A percentile compares a stretch with the other conserved stretches of the same genome.
Conservation (phyloP, 2,113 vertebrate genomes). For the Amphilophus citrinellus region DNA sequence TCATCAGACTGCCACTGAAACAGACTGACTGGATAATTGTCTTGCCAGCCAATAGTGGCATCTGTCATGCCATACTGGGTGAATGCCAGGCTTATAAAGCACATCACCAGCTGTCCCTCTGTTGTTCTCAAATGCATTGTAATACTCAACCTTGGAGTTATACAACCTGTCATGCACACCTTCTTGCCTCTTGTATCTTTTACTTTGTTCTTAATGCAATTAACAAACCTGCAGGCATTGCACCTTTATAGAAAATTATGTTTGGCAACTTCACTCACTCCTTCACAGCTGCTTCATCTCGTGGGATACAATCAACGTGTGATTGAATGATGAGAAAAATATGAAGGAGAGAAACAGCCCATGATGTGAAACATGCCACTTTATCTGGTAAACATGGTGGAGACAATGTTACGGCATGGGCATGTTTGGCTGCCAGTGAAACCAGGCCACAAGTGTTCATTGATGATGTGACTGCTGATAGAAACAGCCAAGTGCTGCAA, state of each 20-base stretch:
- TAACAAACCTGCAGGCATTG: not conserved
- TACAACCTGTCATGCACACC: not conserved
- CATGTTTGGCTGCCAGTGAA: not conserved
- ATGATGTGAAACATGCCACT: not conserved
- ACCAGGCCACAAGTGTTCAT: not conserved
- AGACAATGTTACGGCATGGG: not conserved
- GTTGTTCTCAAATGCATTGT: conserved; percentile 7
- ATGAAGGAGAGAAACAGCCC: not conserved
- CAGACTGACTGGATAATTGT: not conserved
- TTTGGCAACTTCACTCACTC: not conserved
- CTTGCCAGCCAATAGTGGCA: conserved; percentile 1
- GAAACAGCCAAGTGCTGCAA: not conserved
- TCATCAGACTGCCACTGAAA: not conserved
- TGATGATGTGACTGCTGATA: not conserved
- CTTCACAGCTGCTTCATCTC: not conserved
- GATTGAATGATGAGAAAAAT: not conserved
- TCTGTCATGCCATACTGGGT: conserved; percentile 9
- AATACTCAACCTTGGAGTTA: not conserved
- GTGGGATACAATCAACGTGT: not conserved
- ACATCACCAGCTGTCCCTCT: conserved; percentile 19
- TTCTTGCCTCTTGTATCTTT: not conserved
- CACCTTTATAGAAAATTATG: not conserved
- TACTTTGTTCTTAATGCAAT: not conserved
- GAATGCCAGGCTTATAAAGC: conserved; percentile 6
- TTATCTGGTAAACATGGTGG: not conserved